Evolutionary conservation across 2,888 invertebrate species (phyloP), one percentile per base, ranked within the genome.

Genomic region (Athetis lepigone): DNA sequence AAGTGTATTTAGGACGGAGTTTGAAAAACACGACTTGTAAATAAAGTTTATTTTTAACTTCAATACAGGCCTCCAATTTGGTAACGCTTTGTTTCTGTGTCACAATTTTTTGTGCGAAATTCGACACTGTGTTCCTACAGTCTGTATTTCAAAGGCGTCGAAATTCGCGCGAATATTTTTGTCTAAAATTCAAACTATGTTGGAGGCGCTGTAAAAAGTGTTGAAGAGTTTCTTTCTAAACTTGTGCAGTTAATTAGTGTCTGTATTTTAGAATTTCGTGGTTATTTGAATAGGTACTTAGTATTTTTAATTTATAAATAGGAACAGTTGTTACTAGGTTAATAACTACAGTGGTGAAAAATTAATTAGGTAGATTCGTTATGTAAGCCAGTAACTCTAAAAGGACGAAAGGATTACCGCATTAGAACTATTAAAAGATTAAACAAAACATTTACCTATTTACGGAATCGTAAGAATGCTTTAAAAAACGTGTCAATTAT

Each of bases 51-150:
- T 61, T 56, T 63, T 47, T 4, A 42, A 46, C 43, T 13, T 13
- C 23, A 9, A 39, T 25, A 58, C 29, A 37, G 21, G 16, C 39
- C 45, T 54, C 36, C 33, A 54, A 66, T 66, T 70, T 51, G 7
- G 16, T 27, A 40, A 11, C 52, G 62, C 62, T 72, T 58, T 50
- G 54, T 72, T 58, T 66, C 13, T 29, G 36, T 36, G 47, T 51
- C 25, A 64, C 23, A 65, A 29, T 42, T 54, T 72, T 58, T 19
- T 4, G 18, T 4, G 19, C n/a, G 46, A 72, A 58, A 58, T 50
- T 59, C 50, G 23, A 3, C 33, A 18, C 23, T 25, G 25, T 62
- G 19, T 69, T 69, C 46, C 46, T 29, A 49, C 42, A 58, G 13
- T 25, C n/a, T 27, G 29, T 46, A 18, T 36, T 40, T 51, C 51